These are phyloP conservation scores for Vulpes lagopus DNA, from an alignment of 2,113 vertebrate species.

Conservation along the genomic window DNA sequence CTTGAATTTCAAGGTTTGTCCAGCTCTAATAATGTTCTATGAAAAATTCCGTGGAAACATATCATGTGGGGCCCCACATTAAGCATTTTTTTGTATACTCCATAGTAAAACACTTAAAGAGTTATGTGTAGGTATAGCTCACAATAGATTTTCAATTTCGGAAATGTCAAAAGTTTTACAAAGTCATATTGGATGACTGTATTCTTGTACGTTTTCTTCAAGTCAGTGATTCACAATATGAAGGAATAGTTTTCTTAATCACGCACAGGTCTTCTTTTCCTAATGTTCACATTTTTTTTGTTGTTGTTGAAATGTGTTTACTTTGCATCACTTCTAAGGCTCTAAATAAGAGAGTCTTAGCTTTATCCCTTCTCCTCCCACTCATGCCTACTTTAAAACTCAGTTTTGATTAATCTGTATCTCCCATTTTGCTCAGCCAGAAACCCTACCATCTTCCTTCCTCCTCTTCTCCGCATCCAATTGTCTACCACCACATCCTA, in stretches of 20 bases:
- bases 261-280: neutral
- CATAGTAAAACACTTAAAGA: conserved; percentile 29
- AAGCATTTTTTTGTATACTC: neutral
- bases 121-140: neutral
- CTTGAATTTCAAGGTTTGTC: neutral
- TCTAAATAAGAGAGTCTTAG: neutral
- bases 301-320: neutral
- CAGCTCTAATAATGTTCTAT: neutral
- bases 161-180: conserved; percentile 17
- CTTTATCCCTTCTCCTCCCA: neutral
- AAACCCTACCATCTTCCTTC: neutral
- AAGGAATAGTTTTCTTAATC: neutral
- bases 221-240: neutral
- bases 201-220: conserved; percentile 14
- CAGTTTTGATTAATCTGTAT: neutral
- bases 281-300: conserved; percentile 11
- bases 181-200: neutral
- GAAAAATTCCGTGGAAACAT: neutral
- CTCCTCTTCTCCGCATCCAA: neutral
- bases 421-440: neutral
- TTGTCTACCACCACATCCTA: neutral
- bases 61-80: neutral
- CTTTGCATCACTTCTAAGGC: neutral
- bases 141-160: neutral
- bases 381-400: conserved; percentile 20